Percentiles rank a stretch among this genome's conserved stretches.
Evolutionary conservation across 1,140 invertebrate genomes (phyloP).

Genomic region (Phthorimaea operculella): DNA sequence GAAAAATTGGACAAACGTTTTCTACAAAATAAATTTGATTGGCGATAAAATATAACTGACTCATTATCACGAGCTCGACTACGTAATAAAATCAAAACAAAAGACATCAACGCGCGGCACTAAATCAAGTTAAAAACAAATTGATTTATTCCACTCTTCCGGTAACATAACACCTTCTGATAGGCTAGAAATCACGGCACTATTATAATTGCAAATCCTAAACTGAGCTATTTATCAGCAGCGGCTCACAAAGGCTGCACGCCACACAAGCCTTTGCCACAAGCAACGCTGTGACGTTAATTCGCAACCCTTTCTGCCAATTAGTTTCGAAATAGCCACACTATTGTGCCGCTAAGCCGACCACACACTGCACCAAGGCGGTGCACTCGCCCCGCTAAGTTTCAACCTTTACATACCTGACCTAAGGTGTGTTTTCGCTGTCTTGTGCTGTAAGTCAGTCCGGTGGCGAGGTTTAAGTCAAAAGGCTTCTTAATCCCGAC

Average conservation of each 20-base stretch:
- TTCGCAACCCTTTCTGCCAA: conserved; percentile 67
- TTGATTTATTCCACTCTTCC: too few relatives aligned
- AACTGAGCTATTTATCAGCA: background rate
- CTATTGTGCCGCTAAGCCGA: conserved; percentile 55
- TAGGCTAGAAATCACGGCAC: background rate
- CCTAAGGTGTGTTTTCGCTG: background rate
- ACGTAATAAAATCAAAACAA: background rate
- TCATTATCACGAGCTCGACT: background rate
- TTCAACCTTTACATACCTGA: background rate
- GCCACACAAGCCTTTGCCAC: conserved; percentile 9
- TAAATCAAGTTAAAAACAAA: too few relatives aligned
- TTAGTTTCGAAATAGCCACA: conserved; percentile 66
- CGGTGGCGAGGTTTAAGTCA: conserved; percentile 58
- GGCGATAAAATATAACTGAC: too few relatives aligned
- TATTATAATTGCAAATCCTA: conserved; percentile 1
- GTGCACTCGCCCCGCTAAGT: background rate
- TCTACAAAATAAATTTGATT: too few relatives aligned
- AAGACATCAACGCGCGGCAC: background rate
- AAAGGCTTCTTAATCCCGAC: conserved; percentile 66
- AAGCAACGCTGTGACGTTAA: conserved; percentile 53
- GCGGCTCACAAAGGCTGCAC: background rate
- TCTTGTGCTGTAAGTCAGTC: conserved; percentile 31
- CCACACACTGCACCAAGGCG: conserved; percentile 45
- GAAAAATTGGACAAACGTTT: too few relatives aligned
- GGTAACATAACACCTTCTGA: background rate